Percentiles rank a stretch among this genome's conserved stretches.
phyloP scores from a whole-genome alignment of 2,113 vertebrate genomes.

The Calidris pugnax region DNA sequence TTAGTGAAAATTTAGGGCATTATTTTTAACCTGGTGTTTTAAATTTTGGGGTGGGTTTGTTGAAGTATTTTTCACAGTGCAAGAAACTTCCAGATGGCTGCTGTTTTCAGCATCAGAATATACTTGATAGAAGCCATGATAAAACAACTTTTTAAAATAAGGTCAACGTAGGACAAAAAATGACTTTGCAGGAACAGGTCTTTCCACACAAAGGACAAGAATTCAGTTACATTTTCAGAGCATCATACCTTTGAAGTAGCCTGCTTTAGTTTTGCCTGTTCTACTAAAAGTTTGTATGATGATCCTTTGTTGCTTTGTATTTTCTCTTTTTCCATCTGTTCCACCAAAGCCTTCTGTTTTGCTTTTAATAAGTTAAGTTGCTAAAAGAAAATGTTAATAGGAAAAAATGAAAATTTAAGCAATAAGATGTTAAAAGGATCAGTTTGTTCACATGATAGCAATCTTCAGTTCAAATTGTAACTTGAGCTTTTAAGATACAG shows the following conservation, averaged over 20 bases:
- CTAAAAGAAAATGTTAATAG: constrained; percentile 88
- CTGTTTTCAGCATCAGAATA: constrained; percentile 13
- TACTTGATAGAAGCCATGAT: not conserved
- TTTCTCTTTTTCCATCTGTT: constrained; percentile 99
- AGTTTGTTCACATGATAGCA: constrained; percentile 49
- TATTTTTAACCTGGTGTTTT: not conserved
- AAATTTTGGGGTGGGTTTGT: not conserved
- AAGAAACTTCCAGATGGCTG: not conserved
- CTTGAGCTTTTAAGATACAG: not conserved
- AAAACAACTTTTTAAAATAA: not conserved
- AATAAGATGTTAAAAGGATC: constrained; percentile 71
- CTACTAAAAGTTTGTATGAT: constrained; percentile 98
- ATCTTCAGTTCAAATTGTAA: constrained; percentile 22
- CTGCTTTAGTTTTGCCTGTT: constrained; percentile 99
- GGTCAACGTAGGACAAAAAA: constrained; percentile 43
- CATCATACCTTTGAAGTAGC: constrained; percentile 95
- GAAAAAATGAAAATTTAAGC: constrained; percentile 69
- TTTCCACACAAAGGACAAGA: constrained; percentile 50
- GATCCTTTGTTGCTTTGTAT: constrained; percentile 99
- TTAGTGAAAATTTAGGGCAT: constrained; percentile 33
- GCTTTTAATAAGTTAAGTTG: constrained; percentile 99
- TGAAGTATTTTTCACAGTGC: not conserved
- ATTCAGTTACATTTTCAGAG: constrained; percentile 62
- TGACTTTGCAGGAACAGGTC: constrained; percentile 54
- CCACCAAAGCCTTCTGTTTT: constrained; percentile 99